Evolutionary conservation across 2,888 invertebrate genomes (phyloP), one percentile per base, ranked within the genome.

Genomic region (Habroteleia sp.): DNA sequence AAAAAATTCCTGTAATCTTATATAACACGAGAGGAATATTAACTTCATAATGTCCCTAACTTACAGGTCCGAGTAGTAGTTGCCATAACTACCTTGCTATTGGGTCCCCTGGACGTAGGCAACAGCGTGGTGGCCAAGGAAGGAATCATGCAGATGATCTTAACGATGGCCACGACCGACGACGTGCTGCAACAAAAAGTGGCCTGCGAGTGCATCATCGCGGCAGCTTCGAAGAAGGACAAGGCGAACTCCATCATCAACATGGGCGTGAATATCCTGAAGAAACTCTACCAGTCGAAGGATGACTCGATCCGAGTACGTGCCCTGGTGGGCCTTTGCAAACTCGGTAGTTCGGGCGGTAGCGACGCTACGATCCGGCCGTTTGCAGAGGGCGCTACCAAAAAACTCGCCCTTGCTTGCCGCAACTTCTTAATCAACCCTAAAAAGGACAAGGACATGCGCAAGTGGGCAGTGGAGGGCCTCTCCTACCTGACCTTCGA

Each of bases 391-490:
- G 98, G 98, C 0, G 96, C 98, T 0, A 96, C 96, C 0, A 91
- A 93, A 54, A 97, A 97, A 88, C 89, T 99, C 75, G 97, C 98
- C 0, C 96, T 97, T 88, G 97, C 98, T 0, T 99, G 99, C 87
- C 92, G 96, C 78, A 93, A 95, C 78, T 98, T 98, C 87, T 89
- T 98, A 42, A 91, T 96, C 0, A 97, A 97, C 88, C 95, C 96
- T 0, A 91, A 93, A 3, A 96, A 96, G 85, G 95, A 98, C 84
- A 92, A 93, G 77, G 97, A 97, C 84, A 93, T 97, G 86, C 91
- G 96, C 42, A 95, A 96, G 83, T 99, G 98, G 98, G 97, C 98
- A 0, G 96, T 97, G 3, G 98, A 99, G 90, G 98, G 98, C 0
- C 91, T 99, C 2, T 97, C 98, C 0, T 99, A 98, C 86, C 90